Percentiles rank a stretch among this genome's conserved stretches.
Conservation (phyloP, 2,113 vertebrate species). For the Platycercus adscitus region DNA sequence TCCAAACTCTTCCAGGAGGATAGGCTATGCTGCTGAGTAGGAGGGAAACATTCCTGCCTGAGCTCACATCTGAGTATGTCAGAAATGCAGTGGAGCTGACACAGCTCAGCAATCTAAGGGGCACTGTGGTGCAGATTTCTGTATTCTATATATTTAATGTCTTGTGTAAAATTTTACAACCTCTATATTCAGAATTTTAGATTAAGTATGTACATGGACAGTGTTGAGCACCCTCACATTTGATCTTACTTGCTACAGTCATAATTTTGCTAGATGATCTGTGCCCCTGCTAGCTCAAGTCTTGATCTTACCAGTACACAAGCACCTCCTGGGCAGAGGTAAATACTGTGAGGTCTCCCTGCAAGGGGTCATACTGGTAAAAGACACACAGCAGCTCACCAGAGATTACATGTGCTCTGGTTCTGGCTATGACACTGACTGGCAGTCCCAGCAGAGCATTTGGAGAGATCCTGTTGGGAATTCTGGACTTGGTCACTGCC, state of each 20-base stretch:
- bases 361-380: not conserved
- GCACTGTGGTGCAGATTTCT: not conserved
- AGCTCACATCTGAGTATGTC: not conserved
- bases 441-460: not conserved
- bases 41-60: not conserved
- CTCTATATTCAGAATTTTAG: not conserved
- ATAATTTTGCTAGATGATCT: not conserved
- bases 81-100: not conserved
- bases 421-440: not conserved
- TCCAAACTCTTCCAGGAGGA: not conserved
- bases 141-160: not conserved
- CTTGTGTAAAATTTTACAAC: not conserved
- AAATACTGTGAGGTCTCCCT: not conserved
- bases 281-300: not conserved
- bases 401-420: not conserved
- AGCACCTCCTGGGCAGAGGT: not conserved
- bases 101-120: not conserved
- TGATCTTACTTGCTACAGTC: not conserved
- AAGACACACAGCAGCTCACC: not conserved
- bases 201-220: not conserved
- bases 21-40: not conserved
- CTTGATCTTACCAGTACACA: not conserved
- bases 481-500: not conserved
- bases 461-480: not conserved
- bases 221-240: not conserved